Evolutionary conservation across 2,888 invertebrate genomes (phyloP).

Genomic region (Mythimna vitellina): DNA sequence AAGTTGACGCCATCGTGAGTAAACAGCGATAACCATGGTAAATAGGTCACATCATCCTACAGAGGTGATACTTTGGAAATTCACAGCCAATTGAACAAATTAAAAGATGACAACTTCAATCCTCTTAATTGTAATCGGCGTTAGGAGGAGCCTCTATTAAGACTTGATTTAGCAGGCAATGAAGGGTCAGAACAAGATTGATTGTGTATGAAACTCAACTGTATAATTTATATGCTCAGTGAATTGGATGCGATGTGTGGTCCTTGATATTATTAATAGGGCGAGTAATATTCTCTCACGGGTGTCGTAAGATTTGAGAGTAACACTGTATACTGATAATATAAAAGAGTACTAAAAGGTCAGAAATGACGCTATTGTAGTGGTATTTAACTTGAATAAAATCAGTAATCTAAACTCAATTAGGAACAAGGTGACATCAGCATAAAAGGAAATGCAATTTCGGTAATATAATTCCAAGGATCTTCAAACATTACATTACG

Average conservation of each 20-base stretch:
- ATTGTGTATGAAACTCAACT: constrained; percentile 52
- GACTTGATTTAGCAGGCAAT: constrained; percentile 57
- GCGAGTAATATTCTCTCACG: constrained; percentile 29
- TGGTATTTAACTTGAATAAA: background rate
- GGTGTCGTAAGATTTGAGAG: constrained; percentile 20
- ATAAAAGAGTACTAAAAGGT: background rate
- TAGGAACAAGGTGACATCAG: background rate
- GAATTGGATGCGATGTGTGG: constrained; percentile 49
- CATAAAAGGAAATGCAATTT: constrained; percentile 29
- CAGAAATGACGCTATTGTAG: background rate
- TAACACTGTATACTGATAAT: background rate
- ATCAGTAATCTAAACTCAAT: background rate
- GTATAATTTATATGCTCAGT: constrained; percentile 47
- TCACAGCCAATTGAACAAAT: constrained; percentile 71
- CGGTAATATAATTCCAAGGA: constrained; percentile 12
- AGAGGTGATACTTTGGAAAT: constrained; percentile 65
- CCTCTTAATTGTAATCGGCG: constrained; percentile 61
- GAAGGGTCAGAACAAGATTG: constrained; percentile 61
- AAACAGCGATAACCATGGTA: constrained; percentile 74
- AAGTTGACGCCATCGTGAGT: constrained; percentile 79
- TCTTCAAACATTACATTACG: constrained; percentile 17
- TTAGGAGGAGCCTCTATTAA: constrained; percentile 50
- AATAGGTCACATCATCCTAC: constrained; percentile 73
- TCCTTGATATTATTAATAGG: constrained; percentile 40
- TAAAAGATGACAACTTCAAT: constrained; percentile 66